Evolutionary conservation across 2,797 vertebrate genomes (phyloP), one percentile per base, ranked within the genome.

Genomic region (Darevskia mixta): DNA sequence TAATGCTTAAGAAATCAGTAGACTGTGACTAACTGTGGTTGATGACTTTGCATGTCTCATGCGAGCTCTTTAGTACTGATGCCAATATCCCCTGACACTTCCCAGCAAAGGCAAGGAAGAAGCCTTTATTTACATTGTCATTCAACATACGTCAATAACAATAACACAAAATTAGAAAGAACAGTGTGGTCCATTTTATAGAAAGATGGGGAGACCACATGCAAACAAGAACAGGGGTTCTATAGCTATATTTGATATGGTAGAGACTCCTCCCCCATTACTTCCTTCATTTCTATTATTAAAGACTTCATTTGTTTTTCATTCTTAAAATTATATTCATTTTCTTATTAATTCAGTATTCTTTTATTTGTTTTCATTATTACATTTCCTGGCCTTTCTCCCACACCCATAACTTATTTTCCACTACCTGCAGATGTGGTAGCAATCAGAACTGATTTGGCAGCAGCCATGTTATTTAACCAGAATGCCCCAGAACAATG

Each of bases 11-110:
- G 3, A 82, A 83, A 23, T 9, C 4, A 29, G 18, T 85, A 17
- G 32, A 87, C 8, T 17, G 20, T 88, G 64, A 77, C 55, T 85
- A 91, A 64, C 77, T 72, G 45, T 80, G 32, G 88, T 7, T 81
- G 49, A 80, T 41, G 1, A 61, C 20, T 38, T 20, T 45, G 49
- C 75, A 72, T 71, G 38, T 79, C 27, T 83, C 49, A 55, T 64
- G 20, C 32, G 29, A 29, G 72, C 73, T 83, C 64, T 43, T 88
- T 79, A 72, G 75, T 49, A 79, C 35, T 55, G 64, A n/a, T 58
- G 49, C 35, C 45, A 79, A 72, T n/a, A 71, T 71, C 73, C 18
- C 41, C 13, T 25, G 71, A 55, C 32, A 71, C 64, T 38, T 61
- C 23, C 32, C n/a, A 41, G 17, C 17, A 73, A 17, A 66, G 58